Percentiles rank a stretch among this genome's conserved stretches.
Conservation (phyloP, 1,140 invertebrate species). For the Cataglyphis hispanica region DNA sequence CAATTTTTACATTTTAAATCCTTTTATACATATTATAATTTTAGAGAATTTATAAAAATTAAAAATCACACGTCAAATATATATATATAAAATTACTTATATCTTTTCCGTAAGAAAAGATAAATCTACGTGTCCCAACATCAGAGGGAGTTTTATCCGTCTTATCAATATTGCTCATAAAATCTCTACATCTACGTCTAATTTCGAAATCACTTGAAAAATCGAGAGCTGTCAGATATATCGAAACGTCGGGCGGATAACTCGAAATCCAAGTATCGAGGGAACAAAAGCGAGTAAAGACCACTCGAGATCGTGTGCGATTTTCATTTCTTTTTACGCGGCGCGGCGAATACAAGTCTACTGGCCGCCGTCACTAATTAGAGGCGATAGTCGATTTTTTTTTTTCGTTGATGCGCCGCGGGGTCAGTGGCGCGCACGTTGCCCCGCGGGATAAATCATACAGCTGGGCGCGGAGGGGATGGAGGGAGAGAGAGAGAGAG, state of each 20-base stretch:
- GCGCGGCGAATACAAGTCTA: not conserved
- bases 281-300: no score
- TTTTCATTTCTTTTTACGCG: not conserved
- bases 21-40: no score
- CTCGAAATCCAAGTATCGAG: not conserved
- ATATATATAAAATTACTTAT: no score
- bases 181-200: not conserved
- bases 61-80: no score
- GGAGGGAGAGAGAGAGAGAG: not conserved
- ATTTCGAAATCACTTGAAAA: not conserved
- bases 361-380: conserved; percentile 39
- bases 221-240: not conserved
- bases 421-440: conserved; percentile 37
- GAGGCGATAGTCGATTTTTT: not conserved
- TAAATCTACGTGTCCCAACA: no score
- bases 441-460: conserved; percentile 53
- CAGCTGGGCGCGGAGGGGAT: conserved; percentile 11
- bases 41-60: no score
- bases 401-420: conserved; percentile 29
- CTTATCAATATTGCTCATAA: no score
- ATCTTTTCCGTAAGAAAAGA: no score
- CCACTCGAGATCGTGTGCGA: conserved; percentile 1
- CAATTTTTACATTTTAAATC: no score
- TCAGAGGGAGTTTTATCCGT: no score
- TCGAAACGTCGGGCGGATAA: not conserved